phyloP scores from a whole-genome alignment of 2,888 invertebrate species.

The Metallyticus violacea region DNA sequence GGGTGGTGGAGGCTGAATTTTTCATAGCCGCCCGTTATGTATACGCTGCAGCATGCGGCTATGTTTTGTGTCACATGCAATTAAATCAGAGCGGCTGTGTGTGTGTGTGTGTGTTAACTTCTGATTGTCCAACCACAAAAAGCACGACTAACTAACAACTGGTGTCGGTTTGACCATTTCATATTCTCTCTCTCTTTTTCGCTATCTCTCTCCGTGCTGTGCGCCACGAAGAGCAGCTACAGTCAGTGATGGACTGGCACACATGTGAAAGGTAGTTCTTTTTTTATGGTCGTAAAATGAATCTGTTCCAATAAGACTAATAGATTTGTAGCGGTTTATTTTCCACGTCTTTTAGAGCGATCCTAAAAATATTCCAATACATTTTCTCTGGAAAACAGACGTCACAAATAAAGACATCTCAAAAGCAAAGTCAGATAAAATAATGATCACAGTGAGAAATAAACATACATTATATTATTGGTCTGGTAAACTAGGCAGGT shows the following conservation, averaged over 20 bases:
- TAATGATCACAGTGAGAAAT: too few species aligned
- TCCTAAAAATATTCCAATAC: too few species aligned
- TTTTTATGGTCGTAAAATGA: too few species aligned
- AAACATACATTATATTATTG: too few species aligned
- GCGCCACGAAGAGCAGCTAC: not conserved
- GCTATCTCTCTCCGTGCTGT: not conserved
- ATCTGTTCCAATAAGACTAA: too few species aligned
- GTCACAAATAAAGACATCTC: too few species aligned
- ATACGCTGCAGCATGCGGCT: constrained; percentile 18
- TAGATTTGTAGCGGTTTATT: too few species aligned
- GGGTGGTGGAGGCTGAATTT: constrained; percentile 26
- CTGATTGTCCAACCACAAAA: constrained; percentile 28
- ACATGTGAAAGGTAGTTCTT: not conserved
- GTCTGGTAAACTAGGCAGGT: too few species aligned
- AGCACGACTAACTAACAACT: constrained; percentile 23
- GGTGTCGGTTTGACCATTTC: constrained; percentile 22
- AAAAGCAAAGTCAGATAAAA: too few species aligned
- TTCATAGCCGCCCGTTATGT: constrained; percentile 24
- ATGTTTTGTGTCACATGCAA: constrained; percentile 29
- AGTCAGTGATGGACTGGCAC: constrained; percentile 1
- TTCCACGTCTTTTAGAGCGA: too few species aligned
- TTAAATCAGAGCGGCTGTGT: constrained; percentile 27
- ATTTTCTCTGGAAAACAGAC: too few species aligned
- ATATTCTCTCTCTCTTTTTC: not conserved
- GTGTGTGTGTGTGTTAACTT: constrained; percentile 24